phyloP scores from a whole-genome alignment of 2,888 invertebrate species.

The Epirrhoe alternata region DNA sequence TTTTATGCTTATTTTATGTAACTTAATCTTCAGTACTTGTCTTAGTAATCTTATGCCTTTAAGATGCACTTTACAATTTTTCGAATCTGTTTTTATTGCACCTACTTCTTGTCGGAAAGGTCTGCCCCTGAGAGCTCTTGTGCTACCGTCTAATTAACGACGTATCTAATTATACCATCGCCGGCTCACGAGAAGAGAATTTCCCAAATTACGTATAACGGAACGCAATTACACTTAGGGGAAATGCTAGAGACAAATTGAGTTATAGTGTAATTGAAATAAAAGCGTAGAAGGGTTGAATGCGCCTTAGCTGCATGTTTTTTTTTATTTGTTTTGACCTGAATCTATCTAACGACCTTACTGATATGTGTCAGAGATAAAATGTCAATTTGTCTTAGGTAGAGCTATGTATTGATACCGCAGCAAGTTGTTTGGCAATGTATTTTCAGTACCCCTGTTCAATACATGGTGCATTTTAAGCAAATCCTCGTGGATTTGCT shows the following conservation, averaged over 20 bases:
- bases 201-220: slow-evolving; percentile 79
- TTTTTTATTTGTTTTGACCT: background rate
- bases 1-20: no score
- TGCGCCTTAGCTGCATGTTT: background rate
- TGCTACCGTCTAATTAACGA: slow-evolving; percentile 78
- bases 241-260: slow-evolving; percentile 68
- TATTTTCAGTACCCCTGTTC: no score
- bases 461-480: no score
- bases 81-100: slow-evolving; percentile 37
- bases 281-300: slow-evolving; percentile 43
- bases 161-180: slow-evolving; percentile 81
- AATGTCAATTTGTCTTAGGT: no score
- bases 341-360: background rate
- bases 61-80: slow-evolving; percentile 32
- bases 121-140: slow-evolving; percentile 72
- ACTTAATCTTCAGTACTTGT: background rate
- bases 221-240: slow-evolving; percentile 74
- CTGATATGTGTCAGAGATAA: no score
- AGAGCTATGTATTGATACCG: no score
- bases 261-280: slow-evolving; percentile 59
- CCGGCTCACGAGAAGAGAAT: slow-evolving; percentile 68
- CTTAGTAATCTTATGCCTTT: slow-evolving; percentile 4
- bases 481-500: no score
- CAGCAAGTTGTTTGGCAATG: no score
- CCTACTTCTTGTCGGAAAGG: slow-evolving; percentile 53